Evolutionary conservation across 2,888 invertebrate species (phyloP), one percentile per base, ranked within the genome.

Genomic region (Scaptomyza tumidula): DNA sequence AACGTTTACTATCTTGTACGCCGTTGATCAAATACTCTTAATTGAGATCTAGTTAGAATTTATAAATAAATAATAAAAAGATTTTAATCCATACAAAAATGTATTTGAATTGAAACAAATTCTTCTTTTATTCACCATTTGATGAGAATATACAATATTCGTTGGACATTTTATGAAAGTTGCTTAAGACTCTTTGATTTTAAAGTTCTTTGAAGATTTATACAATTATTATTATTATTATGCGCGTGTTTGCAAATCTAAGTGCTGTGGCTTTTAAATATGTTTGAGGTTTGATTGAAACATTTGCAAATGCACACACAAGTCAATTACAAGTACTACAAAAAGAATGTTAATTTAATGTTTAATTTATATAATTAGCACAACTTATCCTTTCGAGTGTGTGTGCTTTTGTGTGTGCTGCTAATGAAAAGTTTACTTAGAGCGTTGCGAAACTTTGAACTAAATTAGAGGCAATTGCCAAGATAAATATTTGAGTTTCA

Each of bases 391-490:
- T 41, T 46, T 50, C 24, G 27, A 44, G 48, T 55, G 24, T 37
- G 45, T 54, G 52, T 61, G 55, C 35, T 48, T 55, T 43, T 50
- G 31, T 37, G 27, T 29, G 41, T 33, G 33, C 46, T 75, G 80
- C 88, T 88, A 83, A 88, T 88, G 88, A 86, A 88, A 86, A 88
- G 87, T 84, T 84, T 86, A 74, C 78, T 85, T 72, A 85, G 80
- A 84, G 69, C 76, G 68, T 59, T 55, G 16, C 63, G 75, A 63
- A 80, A 80, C 68, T 84, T 73, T 81, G 81, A 88, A 88, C 87
- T 79, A 86, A 86, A 86, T 86, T 86, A 88, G 89, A 75, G 85
- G 78, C 89, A 86, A 86, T 86, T 86, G 85, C 89, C 75, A 86
- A 88, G 87, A 88, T 87, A 86, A 86, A 86, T 86, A 86, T 86